phyloP scores from a whole-genome alignment of 92 coral and sea anemone genomes.

The Porites divaricata region DNA sequence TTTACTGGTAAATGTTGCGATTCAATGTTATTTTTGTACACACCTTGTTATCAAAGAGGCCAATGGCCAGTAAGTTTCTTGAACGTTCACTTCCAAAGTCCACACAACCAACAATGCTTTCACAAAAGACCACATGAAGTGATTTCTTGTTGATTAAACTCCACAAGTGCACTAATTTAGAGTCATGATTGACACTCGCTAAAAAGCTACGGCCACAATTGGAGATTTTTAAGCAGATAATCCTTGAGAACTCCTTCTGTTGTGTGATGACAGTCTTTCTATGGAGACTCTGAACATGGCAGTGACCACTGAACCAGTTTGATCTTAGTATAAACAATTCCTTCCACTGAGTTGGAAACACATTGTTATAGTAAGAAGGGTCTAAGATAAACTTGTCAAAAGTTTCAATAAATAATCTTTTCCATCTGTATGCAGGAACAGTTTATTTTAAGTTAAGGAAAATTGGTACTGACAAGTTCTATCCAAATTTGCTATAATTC shows the following conservation, averaged over 20 bases:
- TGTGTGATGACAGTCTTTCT: constrained; percentile 38
- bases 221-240: constrained; percentile 78
- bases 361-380: constrained; percentile 63
- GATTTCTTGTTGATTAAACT: constrained; percentile 59
- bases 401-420: constrained; percentile 63
- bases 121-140: constrained; percentile 61
- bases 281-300: constrained; percentile 85
- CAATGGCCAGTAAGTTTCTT: constrained; percentile 72
- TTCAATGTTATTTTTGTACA: neutral
- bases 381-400: constrained; percentile 79
- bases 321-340: constrained; percentile 78
- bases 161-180: constrained; percentile 74
- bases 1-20: too few species aligned
- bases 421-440: constrained; percentile 63
- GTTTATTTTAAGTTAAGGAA: constrained; percentile 36
- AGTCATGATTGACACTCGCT: constrained; percentile 74
- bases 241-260: constrained; percentile 56
- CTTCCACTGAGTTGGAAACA: constrained; percentile 88
- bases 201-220: constrained; percentile 77
- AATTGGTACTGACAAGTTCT: neutral
- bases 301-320: constrained; percentile 94
- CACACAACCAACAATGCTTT: constrained; percentile 67
- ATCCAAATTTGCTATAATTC: neutral
- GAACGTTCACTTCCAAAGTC: constrained; percentile 87
- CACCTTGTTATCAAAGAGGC: constrained; percentile 78